Percentiles rank a stretch among this genome's conserved stretches.
Evolutionary conservation across 1,140 invertebrate species (phyloP).

Genomic region (Drosophila punjabiensis): DNA sequence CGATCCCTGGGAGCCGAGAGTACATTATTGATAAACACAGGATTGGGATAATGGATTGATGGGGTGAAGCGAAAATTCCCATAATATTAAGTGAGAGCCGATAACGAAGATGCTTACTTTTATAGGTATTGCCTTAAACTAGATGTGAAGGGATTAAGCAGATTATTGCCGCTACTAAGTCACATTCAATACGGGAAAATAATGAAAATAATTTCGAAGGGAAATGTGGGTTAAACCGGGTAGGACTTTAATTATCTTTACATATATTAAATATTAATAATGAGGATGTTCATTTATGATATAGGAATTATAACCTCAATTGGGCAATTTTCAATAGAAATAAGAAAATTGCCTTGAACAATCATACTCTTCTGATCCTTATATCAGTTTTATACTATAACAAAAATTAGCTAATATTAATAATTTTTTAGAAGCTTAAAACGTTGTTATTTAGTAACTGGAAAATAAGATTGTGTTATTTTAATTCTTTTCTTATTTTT

Average conservation of each 20-base stretch:
- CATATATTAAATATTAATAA: not conserved
- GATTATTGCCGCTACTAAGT: constrained; percentile 3
- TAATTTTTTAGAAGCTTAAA: too few species aligned
- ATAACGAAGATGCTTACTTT: constrained; percentile 43
- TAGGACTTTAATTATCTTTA: not conserved
- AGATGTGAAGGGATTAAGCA: constrained; percentile 15
- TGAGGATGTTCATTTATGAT: not conserved
- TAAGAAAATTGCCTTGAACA: too few species aligned
- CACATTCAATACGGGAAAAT: not conserved
- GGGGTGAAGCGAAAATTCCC: constrained; percentile 32
- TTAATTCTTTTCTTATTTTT: too few species aligned
- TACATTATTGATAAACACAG: constrained; percentile 69
- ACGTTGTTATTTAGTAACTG: too few species aligned
- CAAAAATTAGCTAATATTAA: too few species aligned
- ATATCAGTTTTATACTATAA: too few species aligned
- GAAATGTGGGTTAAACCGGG: not conserved
- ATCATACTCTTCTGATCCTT: too few species aligned
- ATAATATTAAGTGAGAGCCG: constrained; percentile 44
- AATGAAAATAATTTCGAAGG: not conserved
- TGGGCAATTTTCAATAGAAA: too few species aligned
- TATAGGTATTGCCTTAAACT: constrained; percentile 24
- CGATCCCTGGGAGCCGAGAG: constrained; percentile 9
- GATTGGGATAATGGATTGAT: constrained; percentile 44
- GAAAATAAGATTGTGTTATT: too few species aligned
- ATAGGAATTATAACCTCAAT: not conserved